Percentiles rank a stretch among this genome's conserved stretches.
Evolutionary conservation across 2,797 vertebrate species (phyloP).

Genomic region (Acanthiza pusilla): DNA sequence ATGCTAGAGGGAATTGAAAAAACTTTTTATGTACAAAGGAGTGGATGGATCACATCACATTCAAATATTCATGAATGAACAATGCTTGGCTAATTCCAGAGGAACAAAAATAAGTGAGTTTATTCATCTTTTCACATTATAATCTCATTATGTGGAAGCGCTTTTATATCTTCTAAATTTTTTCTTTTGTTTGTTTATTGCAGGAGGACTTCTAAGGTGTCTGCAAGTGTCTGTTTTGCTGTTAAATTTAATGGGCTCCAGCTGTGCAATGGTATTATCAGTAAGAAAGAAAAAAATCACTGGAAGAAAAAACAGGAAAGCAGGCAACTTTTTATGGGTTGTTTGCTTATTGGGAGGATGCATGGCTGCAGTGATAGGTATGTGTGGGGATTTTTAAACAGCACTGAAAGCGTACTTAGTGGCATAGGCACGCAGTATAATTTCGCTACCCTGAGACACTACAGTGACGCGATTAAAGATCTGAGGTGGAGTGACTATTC

Average conservation of each 20-base stretch:
- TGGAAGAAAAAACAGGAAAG: background rate
- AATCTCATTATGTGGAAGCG: conserved; percentile 13
- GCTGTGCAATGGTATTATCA: conserved; percentile 10
- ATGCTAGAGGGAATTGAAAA: background rate
- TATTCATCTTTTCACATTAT: conserved; percentile 30
- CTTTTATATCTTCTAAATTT: conserved; percentile 5
- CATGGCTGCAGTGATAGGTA: background rate
- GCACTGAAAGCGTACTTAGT: background rate
- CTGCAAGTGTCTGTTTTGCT: background rate
- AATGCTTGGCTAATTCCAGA: conserved; percentile 2
- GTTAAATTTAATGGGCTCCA: conserved; percentile 44
- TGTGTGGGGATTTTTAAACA: background rate
- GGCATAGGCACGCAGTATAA: background rate
- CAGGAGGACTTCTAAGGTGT: background rate
- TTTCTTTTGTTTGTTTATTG: background rate
- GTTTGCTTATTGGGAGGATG: background rate
- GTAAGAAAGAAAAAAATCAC: background rate
- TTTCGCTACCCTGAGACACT: background rate
- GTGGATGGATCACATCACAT: background rate
- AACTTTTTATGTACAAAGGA: background rate
- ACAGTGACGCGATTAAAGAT: rapidly evolving
- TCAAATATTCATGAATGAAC: conserved; percentile 14
- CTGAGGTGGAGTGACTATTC: rapidly evolving
- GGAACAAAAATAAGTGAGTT: background rate
- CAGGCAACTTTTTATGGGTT: background rate